Base-by-base conservation (phyloP, 2,888 invertebrate genomes). In the Autographa pulchrina region DNA sequence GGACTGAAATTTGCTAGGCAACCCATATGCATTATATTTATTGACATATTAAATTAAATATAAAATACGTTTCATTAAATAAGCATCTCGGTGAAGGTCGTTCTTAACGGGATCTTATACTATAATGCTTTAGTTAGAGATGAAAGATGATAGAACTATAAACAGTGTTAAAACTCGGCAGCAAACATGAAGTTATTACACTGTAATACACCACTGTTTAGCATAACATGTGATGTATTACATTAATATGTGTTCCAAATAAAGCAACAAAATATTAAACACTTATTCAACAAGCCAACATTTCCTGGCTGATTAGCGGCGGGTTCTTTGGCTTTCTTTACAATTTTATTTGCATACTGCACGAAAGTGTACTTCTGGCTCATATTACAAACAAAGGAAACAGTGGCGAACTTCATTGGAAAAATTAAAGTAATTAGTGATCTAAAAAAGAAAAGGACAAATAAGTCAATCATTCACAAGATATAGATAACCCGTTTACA, bases 251-350 rank as follows among this genome's bases (percentile, higher is more conserved):
- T 54, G 14, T 54, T 11, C 54, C 5, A 20, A 54, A 54, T 54
- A 4, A 25, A 56, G 54, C 9, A 56, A 56, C 54, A 56, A 56
- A 54, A 54, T 54, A 56, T 56, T 11, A 32, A 65, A 65, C 65
- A 58, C 35, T 31, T 43, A 65, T 54, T 75, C 67, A 62, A n/a
- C 48, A 72, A 65, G 48, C 8, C 16, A 48, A 76, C 62, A 76
- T 76, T 65, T 72, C 72, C 67, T 68, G 58, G 2, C n/a, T 62
- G 5, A 38, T 62, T 58, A 61, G 18, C 9, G 32, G 20, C 11
- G 13, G 56, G 60, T 14, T 0, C 16, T 25, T 67, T 59, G 64
- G 43, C 14, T 72, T 14, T 18, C 32, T 18, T 35, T 31, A 54
- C 61, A 18, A 16, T 62, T 13, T 14, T 38, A 62, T 70, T 68